phyloP scores from a whole-genome alignment of 2,888 invertebrate species.

The Catocala fraxini region DNA sequence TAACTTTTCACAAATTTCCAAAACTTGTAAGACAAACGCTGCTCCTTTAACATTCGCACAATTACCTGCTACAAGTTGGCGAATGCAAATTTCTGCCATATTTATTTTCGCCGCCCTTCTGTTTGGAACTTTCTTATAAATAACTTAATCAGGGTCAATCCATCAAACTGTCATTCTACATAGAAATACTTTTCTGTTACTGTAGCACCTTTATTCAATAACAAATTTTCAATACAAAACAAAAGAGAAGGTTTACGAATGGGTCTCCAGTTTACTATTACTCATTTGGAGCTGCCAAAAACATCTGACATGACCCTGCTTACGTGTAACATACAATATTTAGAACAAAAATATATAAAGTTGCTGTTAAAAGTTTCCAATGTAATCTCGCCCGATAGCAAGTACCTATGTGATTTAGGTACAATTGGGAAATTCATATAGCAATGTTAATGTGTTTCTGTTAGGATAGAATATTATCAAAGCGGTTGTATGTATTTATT shows the following conservation, averaged over 20 bases:
- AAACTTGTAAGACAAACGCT: constrained; percentile 55
- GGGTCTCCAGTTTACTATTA: constrained; percentile 64
- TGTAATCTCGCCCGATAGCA: constrained; percentile 29
- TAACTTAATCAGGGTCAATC: constrained; percentile 67
- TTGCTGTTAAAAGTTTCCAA: constrained; percentile 26
- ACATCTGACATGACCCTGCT: constrained; percentile 41
- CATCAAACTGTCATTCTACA: constrained; percentile 67
- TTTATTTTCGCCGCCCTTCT: constrained; percentile 52
- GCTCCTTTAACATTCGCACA: constrained; percentile 51
- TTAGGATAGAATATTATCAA: too few species aligned
- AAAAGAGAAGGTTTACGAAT: constrained; percentile 55
- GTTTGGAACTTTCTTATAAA: constrained; percentile 54
- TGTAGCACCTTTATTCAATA: constrained; percentile 57
- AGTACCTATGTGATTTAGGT: constrained; percentile 8
- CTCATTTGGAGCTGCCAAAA: constrained; percentile 64
- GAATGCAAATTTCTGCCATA: constrained; percentile 52
- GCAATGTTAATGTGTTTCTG: too few species aligned
- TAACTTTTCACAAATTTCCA: constrained; percentile 53
- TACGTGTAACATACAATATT: constrained; percentile 28
- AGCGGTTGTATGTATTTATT: too few species aligned
- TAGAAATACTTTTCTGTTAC: constrained; percentile 59
- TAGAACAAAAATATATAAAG: constrained; percentile 36
- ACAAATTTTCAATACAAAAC: constrained; percentile 60
- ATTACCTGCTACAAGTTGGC: constrained; percentile 51
- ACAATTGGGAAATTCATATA: neutral